These are phyloP conservation scores for Drosophila nebulosa DNA, from an alignment of 1,140 invertebrate genomes.

Conservation along the genomic window DNA sequence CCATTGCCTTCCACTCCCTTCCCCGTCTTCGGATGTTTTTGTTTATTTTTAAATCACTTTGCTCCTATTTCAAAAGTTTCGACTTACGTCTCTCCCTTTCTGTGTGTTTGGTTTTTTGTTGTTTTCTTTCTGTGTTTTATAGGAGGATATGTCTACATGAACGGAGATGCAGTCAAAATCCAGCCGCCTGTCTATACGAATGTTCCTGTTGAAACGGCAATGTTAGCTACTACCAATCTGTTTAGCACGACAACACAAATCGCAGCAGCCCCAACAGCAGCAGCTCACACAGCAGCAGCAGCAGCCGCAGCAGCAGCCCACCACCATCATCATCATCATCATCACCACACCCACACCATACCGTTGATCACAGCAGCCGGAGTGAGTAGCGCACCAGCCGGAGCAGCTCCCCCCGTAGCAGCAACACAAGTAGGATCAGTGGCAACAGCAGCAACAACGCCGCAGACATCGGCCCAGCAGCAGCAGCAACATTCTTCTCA, in stretches of 20 bases:
- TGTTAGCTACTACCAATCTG: slow-evolving; percentile 77
- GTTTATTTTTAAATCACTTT: slow-evolving; percentile 11
- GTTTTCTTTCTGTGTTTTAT: slow-evolving; percentile 4
- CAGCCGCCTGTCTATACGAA: slow-evolving; percentile 74
- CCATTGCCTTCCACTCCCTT: too few relatives aligned
- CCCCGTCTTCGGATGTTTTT: slow-evolving; percentile 27
- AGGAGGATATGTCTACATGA: slow-evolving; percentile 80
- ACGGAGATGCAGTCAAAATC: slow-evolving; percentile 79
- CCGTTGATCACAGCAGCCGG: slow-evolving; percentile 73
- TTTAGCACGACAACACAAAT: slow-evolving; percentile 73
- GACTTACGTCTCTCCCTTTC: slow-evolving; percentile 34
- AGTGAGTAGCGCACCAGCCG: slow-evolving; percentile 32
- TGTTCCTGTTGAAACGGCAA: slow-evolving; percentile 80
- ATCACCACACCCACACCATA: slow-evolving; percentile 27
- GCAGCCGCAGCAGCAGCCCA: slow-evolving; percentile 66
- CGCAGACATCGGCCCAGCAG: slow-evolving; percentile 32
- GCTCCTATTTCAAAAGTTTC: slow-evolving; percentile 36
- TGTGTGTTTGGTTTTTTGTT: not conserved
- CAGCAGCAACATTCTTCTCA: slow-evolving; percentile 48
- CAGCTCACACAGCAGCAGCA: slow-evolving; percentile 39
- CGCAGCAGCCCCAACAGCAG: slow-evolving; percentile 62
- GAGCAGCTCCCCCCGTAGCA: slow-evolving; percentile 49
- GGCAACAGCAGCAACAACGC: too few relatives aligned
- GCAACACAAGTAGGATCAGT: slow-evolving; percentile 47
- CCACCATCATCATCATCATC: slow-evolving; percentile 26